Evolutionary conservation across 2,797 vertebrate genomes (phyloP).

Genomic region (Macrochelys suwanniensis): DNA sequence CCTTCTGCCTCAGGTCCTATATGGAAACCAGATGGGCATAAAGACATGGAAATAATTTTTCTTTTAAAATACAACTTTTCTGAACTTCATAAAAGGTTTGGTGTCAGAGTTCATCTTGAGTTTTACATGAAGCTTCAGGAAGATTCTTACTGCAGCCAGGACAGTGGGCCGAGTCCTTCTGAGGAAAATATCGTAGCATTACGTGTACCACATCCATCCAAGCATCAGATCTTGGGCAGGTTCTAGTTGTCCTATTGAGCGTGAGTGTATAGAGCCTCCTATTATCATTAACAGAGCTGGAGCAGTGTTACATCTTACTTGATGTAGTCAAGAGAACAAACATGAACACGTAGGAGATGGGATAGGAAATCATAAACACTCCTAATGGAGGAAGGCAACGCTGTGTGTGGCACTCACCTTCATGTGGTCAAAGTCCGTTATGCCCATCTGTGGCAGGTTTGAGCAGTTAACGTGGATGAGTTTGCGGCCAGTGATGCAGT

Average conservation of each 20-base stretch:
- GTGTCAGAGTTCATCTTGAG: background rate
- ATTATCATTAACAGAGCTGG: background rate
- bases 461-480: slow-evolving; percentile 88
- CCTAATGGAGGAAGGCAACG: background rate
- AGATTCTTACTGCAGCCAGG: background rate
- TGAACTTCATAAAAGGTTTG: background rate
- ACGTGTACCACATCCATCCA: background rate
- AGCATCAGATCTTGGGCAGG: background rate
- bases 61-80: background rate
- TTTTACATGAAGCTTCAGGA: background rate
- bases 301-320: background rate
- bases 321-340: background rate
- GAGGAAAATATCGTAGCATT: background rate
- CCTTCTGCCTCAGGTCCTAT: background rate
- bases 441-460: slow-evolving; percentile 88
- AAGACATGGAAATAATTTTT: background rate
- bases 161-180: background rate
- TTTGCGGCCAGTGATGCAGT: slow-evolving; percentile 89
- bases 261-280: background rate
- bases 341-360: background rate
- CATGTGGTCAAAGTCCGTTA: slow-evolving; percentile 91
- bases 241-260: background rate
- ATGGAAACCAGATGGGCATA: background rate
- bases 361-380: background rate
- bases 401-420: slow-evolving; percentile 82